These are phyloP conservation scores for Brachyistius frenatus DNA, from an alignment of 2,113 vertebrate species.

Conservation along the genomic window DNA sequence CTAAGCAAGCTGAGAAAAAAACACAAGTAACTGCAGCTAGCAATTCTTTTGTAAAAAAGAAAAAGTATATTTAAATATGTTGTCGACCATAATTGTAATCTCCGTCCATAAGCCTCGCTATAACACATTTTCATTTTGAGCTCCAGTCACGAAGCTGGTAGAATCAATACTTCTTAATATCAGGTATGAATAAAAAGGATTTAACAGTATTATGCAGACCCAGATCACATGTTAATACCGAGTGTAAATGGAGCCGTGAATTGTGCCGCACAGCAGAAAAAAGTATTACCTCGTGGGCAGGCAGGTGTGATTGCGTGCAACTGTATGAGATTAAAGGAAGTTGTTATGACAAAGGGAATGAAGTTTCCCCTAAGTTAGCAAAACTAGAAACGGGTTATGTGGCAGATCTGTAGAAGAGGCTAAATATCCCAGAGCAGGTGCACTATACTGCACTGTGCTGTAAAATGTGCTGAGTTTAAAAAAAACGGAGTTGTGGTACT, in stretches of 20 bases:
- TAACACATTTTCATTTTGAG: too few species aligned
- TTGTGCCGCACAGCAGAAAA: not conserved
- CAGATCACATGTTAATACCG: too few species aligned
- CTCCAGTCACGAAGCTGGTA: too few species aligned
- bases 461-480: conserved; percentile 33
- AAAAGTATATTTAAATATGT: too few species aligned
- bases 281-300: not conserved
- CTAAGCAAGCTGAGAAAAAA: too few species aligned
- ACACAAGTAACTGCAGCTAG: too few species aligned
- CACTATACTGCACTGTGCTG: not conserved
- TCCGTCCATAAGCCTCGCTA: too few species aligned
- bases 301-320: not conserved
- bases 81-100: too few species aligned
- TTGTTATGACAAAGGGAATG: not conserved
- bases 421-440: conserved; percentile 57
- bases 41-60: too few species aligned
- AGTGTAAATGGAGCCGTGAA: not conserved
- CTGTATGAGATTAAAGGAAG: not conserved
- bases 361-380: conserved; percentile 9
- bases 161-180: too few species aligned
- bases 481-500: not conserved
- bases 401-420: conserved; percentile 41
- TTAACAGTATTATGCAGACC: too few species aligned
- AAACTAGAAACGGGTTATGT: conserved; percentile 12
- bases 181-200: too few species aligned